Evolutionary conservation across 2,113 vertebrate genomes (phyloP), one percentile per base, ranked within the genome.

Genomic region (Grantiella picta): DNA sequence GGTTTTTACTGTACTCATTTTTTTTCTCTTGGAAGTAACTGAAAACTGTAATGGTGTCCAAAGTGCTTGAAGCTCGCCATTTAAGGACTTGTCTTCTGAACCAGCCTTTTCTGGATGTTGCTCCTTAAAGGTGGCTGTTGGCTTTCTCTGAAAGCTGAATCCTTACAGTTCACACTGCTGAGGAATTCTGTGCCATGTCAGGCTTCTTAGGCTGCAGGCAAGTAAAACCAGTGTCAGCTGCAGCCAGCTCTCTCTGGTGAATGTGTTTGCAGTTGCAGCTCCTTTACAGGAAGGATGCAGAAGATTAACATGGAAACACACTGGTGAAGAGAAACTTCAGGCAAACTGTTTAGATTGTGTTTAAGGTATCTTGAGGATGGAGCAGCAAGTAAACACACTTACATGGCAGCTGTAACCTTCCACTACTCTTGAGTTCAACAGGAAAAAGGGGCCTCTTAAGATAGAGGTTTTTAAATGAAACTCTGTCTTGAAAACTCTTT

Each of bases 1-100:
- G 44, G 27, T 5, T 90, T 87, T 77, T 63, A 49, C 35, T 60
- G 24, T 20, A 11, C 16, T 84, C 2, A 1, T 13, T 68, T 76
- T 52, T 45, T 56, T n/a, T 4, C 21, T 44, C 23, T 59, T 82
- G 56, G 15, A 90, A 88, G 79, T 90, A 70, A 77, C 63, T 80
- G 71, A 73, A 69, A 87, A 82, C 60, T 49, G 7, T 36, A 16
- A 8, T 57, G 71, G 42, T 95, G 47, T 92, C 52, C 63, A 66
- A 15, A 86, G 50, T 76, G 61, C 35, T 72, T 69, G 50, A 21
- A 92, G 4, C n/a, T 90, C 1, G 59, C 90, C 92, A 70, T 95
- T 80, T 94, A 96, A 93, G 96, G 96, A 73, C 42, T 88, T 86
- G 76, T 63, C 68, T 95, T 81, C 21, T 86, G 54, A 90, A 47